phyloP scores from a whole-genome alignment of 2,888 invertebrate species.

The Heliconius charithonia region DNA sequence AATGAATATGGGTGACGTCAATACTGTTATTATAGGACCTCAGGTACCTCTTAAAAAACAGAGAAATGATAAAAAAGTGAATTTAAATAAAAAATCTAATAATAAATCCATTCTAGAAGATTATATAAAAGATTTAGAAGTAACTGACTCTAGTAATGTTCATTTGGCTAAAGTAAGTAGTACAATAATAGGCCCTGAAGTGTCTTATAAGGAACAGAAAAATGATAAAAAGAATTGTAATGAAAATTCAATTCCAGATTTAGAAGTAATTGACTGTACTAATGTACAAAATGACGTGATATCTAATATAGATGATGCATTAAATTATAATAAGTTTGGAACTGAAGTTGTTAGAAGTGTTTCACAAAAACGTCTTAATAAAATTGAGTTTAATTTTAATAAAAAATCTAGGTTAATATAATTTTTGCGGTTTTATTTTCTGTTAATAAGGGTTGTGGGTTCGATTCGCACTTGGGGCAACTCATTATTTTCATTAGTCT shows the following conservation, averaged over 20 bases:
- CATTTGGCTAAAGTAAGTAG: constrained; percentile 69
- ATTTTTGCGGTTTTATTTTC: constrained; percentile 37
- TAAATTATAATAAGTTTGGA: constrained; percentile 73
- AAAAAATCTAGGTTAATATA: constrained; percentile 54
- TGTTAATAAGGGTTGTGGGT: background rate
- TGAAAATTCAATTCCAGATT: constrained; percentile 31
- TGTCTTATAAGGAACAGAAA: constrained; percentile 50
- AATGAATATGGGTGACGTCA: constrained; percentile 69
- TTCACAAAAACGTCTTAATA: constrained; percentile 66
- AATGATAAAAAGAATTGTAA: constrained; percentile 43
- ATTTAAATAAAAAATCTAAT: constrained; percentile 39
- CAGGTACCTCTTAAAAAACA: constrained; percentile 46
- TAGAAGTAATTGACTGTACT: constrained; percentile 69
- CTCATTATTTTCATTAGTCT: no score
- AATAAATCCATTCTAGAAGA: background rate
- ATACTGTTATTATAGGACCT: constrained; percentile 56
- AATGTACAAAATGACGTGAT: constrained; percentile 60
- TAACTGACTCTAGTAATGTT: constrained; percentile 67
- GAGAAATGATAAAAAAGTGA: constrained; percentile 50
- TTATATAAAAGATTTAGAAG: constrained; percentile 51
- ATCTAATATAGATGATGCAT: constrained; percentile 68
- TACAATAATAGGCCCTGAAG: constrained; percentile 52
- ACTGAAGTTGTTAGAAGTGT: constrained; percentile 64
- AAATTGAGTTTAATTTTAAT: constrained; percentile 68
- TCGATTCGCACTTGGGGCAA: background rate